A percentile compares a stretch with the other conserved stretches of the same genome.
These are phyloP conservation scores for Brachymystax lenok DNA, from an alignment of 2,797 vertebrate genomes.

Conservation along the genomic window DNA sequence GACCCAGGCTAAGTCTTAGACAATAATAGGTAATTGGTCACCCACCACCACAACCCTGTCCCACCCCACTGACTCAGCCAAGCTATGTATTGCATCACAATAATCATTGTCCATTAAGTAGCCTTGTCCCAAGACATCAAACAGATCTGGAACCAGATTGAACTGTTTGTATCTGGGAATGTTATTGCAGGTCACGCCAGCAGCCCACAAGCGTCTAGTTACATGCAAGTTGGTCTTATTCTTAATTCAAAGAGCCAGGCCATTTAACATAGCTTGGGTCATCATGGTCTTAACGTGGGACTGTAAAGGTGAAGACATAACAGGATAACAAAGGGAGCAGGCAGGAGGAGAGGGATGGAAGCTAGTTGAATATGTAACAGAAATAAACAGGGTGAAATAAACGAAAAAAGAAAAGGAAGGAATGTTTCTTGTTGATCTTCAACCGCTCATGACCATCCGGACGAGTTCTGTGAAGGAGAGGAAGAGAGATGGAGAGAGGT, in stretches of 20 bases:
- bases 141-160: background rate
- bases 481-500: slow-evolving; percentile 13
- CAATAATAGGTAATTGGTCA: slow-evolving; percentile 42
- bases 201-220: slow-evolving; percentile 50
- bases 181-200: slow-evolving; percentile 61
- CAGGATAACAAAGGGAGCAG: slow-evolving; percentile 33
- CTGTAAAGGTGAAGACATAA: slow-evolving; percentile 71
- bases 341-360: slow-evolving; percentile 36
- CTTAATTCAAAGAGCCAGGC: slow-evolving; percentile 1
- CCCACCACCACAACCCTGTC: slow-evolving; percentile 30
- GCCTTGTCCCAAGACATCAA: background rate
- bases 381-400: slow-evolving; percentile 26
- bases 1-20: slow-evolving; percentile 22
- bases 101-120: slow-evolving; percentile 34
- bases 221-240: slow-evolving; percentile 50
- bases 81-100: slow-evolving; percentile 46
- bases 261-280: slow-evolving; percentile 19
- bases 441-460: slow-evolving; percentile 83
- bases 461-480: slow-evolving; percentile 74
- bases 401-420: slow-evolving; percentile 20
- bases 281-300: slow-evolving; percentile 58
- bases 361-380: slow-evolving; percentile 49
- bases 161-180: slow-evolving; percentile 62
- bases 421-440: slow-evolving; percentile 63
- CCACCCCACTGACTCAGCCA: slow-evolving; percentile 39